A percentile compares a stretch with the other conserved stretches of the same genome.
phyloP scores from a whole-genome alignment of 2,797 vertebrate genomes.

The Myotis findleyi region DNA sequence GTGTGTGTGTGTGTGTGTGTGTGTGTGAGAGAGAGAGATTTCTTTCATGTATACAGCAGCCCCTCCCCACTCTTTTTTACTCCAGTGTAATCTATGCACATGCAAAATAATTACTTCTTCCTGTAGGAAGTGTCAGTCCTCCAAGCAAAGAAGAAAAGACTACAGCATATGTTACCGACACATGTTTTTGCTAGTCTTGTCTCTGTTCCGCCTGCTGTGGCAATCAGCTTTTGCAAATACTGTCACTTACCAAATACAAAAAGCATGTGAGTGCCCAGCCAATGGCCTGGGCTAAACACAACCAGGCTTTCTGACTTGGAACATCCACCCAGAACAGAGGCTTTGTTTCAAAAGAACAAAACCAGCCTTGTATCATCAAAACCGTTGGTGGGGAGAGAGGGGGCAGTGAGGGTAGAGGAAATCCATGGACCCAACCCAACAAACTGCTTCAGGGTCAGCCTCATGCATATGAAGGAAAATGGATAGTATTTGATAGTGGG shows the following conservation, averaged over 20 bases:
- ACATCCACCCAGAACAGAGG: slow-evolving; percentile 74
- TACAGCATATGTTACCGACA: slow-evolving; percentile 79
- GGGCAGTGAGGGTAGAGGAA: slow-evolving; percentile 8
- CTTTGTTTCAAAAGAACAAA: slow-evolving; percentile 81
- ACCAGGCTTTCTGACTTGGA: slow-evolving; percentile 81
- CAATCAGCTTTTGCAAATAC: slow-evolving; percentile 83
- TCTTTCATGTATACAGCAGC: slow-evolving; percentile 48
- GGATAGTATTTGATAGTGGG: slow-evolving; percentile 59
- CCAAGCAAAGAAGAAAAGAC: slow-evolving; percentile 81
- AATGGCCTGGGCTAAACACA: slow-evolving; percentile 79
- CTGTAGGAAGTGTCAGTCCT: slow-evolving; percentile 80
- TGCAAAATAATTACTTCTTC: slow-evolving; percentile 81
- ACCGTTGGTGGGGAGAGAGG: neutral
- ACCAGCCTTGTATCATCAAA: slow-evolving; percentile 74
- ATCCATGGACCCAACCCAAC: slow-evolving; percentile 54
- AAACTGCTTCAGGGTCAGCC: slow-evolving; percentile 45
- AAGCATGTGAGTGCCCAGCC: slow-evolving; percentile 80
- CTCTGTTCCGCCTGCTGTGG: slow-evolving; percentile 81
- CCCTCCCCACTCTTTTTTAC: slow-evolving; percentile 37
- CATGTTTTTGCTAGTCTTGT: slow-evolving; percentile 81
- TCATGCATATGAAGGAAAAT: slow-evolving; percentile 60
- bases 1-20: no score
- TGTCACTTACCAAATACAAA: slow-evolving; percentile 83
- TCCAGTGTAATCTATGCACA: slow-evolving; percentile 73
- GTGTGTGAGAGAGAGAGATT: neutral